Percentiles rank a stretch among this genome's conserved stretches.
phyloP scores from a whole-genome alignment of 1,140 invertebrate genomes.

The Fopius arisanus region DNA sequence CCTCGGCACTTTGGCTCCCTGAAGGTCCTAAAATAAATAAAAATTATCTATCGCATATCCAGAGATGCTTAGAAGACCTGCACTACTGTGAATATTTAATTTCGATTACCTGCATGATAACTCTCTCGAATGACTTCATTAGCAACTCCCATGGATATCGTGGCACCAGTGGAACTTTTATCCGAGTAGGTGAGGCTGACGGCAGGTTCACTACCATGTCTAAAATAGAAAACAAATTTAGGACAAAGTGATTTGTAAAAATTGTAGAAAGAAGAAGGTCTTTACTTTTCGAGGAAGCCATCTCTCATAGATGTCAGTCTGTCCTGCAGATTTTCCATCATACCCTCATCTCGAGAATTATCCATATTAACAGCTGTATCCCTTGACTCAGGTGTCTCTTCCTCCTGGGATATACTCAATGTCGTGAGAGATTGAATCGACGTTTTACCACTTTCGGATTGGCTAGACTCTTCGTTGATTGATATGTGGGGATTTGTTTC shows the following conservation, averaged over 20 bases:
- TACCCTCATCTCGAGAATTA: conserved; percentile 43
- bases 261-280: neutral
- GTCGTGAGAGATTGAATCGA: conserved; percentile 47
- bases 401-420: conserved; percentile 41
- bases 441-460: conserved; percentile 43
- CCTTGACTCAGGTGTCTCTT: conserved; percentile 28
- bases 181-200: conserved; percentile 68
- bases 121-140: conserved; percentile 61
- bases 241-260: conserved; percentile 6
- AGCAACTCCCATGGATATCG: conserved; percentile 65
- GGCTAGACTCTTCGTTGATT: conserved; percentile 60
- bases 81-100: too few relatives aligned
- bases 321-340: conserved; percentile 63
- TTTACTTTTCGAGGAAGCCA: conserved; percentile 64
- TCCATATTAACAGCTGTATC: conserved; percentile 26
- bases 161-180: conserved; percentile 64
- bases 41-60: neutral
- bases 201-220: conserved; percentile 68
- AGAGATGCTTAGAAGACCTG: neutral
- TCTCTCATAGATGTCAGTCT: conserved; percentile 64
- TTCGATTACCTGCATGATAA: conserved; percentile 52
- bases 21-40: conserved; percentile 42
- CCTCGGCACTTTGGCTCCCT: conserved; percentile 34
- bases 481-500: conserved; percentile 39
- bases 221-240: conserved; percentile 40